These are phyloP conservation scores for Campoplex capitator DNA, from an alignment of 2,888 invertebrate species.

Conservation along the genomic window DNA sequence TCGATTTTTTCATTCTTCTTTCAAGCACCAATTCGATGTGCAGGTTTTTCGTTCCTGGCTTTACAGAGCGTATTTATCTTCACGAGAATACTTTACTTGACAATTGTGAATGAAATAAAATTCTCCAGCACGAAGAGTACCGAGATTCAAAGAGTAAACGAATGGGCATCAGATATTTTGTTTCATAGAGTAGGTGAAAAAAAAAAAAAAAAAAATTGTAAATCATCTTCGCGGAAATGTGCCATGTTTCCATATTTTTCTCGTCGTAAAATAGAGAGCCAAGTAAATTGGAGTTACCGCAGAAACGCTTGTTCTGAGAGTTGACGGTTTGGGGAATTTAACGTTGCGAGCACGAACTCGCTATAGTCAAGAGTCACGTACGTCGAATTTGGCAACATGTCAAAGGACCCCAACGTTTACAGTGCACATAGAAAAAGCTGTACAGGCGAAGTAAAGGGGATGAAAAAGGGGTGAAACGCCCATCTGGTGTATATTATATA, in stretches of 20 bases:
- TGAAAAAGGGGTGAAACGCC: background rate
- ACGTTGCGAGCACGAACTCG: slow-evolving; percentile 17
- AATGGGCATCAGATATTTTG: background rate
- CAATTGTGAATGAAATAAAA: no score
- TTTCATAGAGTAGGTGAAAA: background rate
- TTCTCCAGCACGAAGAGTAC: background rate
- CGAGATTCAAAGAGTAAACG: background rate
- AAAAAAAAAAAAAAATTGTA: background rate
- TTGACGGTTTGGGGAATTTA: slow-evolving; percentile 13
- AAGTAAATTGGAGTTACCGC: slow-evolving; percentile 2
- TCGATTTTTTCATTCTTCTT: no score
- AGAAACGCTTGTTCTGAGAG: background rate
- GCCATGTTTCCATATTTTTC: background rate
- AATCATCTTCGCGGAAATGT: background rate
- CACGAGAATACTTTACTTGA: no score
- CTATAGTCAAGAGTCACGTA: slow-evolving; percentile 42
- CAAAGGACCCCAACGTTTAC: slow-evolving; percentile 42
- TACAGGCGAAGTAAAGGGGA: background rate
- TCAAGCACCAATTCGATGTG: no score
- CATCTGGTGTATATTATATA: background rate
- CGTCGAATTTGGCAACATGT: slow-evolving; percentile 52
- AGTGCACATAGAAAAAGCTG: background rate
- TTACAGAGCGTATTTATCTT: no score
- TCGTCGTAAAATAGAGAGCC: background rate
- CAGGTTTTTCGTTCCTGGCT: no score